Evolutionary conservation across 2,113 vertebrate species (phyloP), one percentile per base, ranked within the genome.

Genomic region (Tragelaphus buxtoni): DNA sequence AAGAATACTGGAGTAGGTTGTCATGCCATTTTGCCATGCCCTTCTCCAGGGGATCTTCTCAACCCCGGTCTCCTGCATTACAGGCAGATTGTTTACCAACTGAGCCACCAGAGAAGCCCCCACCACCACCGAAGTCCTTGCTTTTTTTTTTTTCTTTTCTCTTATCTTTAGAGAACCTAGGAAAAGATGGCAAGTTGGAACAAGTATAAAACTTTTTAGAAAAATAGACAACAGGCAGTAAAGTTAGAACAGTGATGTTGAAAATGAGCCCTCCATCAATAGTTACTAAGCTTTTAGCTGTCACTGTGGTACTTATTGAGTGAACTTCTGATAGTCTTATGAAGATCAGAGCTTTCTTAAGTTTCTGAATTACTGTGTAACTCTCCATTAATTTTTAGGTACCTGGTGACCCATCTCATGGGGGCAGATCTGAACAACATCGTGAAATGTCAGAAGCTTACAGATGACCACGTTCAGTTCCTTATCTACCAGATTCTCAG

Each of bases 341-440:
- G 80, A 83, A 90, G 28, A 28, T 76, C 77, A 92, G 85, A 90
- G 6, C 42, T 90, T 88, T 24, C 55, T 47, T 69, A 4, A 20
- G 47, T 7, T 47, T 92, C 89, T 83, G 63, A 51, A n/a, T 55
- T 49, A 17, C 22, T 74, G 30, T 51, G 24, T 97, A 74, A 92
- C 58, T 91, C 42, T 83, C 6, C 32, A 32, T 47, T 97, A 97
- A 79, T 91, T 97, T 86, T 4, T 63, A 99, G 99, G 97, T 99
- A 99, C 98, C 98, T 99, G 98, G 99, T 99, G 98, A 99, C 99
- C 63, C 99, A 99, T 97, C 99, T 99, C 65, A 99, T 99, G 99
- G 99, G 99, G 60, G 99, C 99, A 69, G 99, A 99, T 98, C 99
- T 99, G 96, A 99, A 99, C 98, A 99, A 99, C 98, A 99, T 99